Conservation (phyloP, 1,140 invertebrate genomes). For the Penaeus indicus region DNA sequence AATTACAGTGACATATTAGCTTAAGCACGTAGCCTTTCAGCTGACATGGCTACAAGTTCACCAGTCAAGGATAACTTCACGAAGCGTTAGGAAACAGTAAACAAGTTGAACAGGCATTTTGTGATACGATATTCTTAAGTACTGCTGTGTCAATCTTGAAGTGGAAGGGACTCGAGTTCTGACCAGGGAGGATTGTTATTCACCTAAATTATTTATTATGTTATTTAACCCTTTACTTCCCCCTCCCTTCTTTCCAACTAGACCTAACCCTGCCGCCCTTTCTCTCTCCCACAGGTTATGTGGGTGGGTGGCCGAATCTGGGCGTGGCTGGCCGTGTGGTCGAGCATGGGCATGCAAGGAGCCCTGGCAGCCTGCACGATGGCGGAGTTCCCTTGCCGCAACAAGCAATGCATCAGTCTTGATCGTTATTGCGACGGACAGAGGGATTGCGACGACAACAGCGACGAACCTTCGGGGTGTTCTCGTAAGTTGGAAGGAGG, state of each 20-base stretch:
- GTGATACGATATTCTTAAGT: too few species aligned
- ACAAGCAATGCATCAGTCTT: constrained; percentile 65
- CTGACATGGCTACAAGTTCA: too few species aligned
- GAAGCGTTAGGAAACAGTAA: too few species aligned
- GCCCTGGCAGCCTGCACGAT: constrained; percentile 57
- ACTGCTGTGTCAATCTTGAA: too few species aligned
- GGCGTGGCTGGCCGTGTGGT: constrained; percentile 28
- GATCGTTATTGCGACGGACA: constrained; percentile 65
- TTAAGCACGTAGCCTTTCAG: too few species aligned
- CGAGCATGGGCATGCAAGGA: constrained; percentile 27
- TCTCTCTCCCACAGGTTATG: neutral
- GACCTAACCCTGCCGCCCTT: neutral
- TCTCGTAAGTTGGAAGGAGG: constrained; percentile 51
- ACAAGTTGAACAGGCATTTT: too few species aligned
- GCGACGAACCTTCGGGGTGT: constrained; percentile 65
- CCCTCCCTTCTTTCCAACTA: neutral
- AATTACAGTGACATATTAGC: too few species aligned
- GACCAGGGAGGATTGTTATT: too few species aligned
- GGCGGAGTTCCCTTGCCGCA: constrained; percentile 65
- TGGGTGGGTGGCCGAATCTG: constrained; percentile 34
- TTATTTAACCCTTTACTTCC: neutral
- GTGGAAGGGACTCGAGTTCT: too few species aligned
- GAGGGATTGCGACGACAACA: constrained; percentile 64
- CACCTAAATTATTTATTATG: neutral
- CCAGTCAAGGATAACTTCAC: too few species aligned